Conservation (phyloP, 2,113 vertebrate species). For the Colinus virginianus region DNA sequence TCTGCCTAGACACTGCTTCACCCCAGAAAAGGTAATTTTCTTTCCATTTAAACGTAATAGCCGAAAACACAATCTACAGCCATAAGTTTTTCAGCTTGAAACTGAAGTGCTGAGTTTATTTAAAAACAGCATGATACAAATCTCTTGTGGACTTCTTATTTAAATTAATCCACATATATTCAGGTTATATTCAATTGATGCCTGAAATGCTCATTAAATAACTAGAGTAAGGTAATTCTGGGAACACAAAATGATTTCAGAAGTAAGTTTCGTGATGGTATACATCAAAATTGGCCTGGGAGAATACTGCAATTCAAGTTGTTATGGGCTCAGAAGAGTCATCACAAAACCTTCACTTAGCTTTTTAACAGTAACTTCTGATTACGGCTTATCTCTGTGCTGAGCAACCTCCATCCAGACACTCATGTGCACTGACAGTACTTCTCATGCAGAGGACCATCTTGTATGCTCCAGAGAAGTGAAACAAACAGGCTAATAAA, state of each 20-base stretch:
- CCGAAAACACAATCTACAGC: neutral
- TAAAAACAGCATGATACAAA: neutral
- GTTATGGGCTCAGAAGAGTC: neutral
- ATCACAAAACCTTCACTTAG: neutral
- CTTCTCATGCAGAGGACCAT: neutral
- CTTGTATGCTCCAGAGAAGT: neutral
- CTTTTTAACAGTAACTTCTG: neutral
- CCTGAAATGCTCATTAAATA: neutral
- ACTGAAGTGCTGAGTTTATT: neutral
- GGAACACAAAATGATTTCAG: neutral
- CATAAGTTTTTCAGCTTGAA: neutral
- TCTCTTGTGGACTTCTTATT: neutral
- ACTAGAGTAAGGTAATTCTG: neutral
- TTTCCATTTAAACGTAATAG: neutral
- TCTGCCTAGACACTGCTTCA: neutral
- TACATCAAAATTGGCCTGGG: neutral
- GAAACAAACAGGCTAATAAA: neutral
- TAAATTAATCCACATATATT: neutral
- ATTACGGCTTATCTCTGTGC: neutral
- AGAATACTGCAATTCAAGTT: rapidly evolving
- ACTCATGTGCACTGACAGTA: neutral
- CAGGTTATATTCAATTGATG: neutral
- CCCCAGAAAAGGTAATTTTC: neutral
- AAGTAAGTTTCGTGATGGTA: neutral
- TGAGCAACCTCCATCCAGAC: neutral